phyloP scores from a whole-genome alignment of 2,797 vertebrate species.

The Triplophysa yarkandensis region DNA sequence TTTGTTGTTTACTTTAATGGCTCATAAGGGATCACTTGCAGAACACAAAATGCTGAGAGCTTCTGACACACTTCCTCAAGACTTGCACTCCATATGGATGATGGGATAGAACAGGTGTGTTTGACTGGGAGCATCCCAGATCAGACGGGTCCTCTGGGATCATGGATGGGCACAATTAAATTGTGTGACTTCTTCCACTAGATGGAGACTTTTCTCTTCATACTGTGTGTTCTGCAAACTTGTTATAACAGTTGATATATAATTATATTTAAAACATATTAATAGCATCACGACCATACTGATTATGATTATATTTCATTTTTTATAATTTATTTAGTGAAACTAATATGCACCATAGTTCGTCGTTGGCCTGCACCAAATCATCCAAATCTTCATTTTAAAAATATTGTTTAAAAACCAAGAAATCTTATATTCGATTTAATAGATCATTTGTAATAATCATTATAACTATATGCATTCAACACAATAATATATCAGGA shows the following conservation, averaged over 20 bases:
- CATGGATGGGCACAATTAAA: neutral
- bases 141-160: neutral
- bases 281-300: neutral
- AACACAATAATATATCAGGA: neutral
- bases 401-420: no score
- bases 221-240: neutral
- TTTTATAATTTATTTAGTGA: neutral
- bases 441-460: no score
- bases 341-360: neutral
- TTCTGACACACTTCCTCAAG: neutral
- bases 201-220: constrained; percentile 14
- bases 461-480: no score
- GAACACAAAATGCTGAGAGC: no score
- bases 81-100: neutral
- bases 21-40: no score
- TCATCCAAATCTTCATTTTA: neutral
- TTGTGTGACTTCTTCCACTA: constrained; percentile 27
- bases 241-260: neutral
- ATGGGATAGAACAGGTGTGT: neutral
- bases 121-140: neutral
- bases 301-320: neutral
- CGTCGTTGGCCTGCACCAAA: no score
- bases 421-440: neutral
- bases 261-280: no score
- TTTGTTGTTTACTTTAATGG: neutral